Base-by-base conservation (phyloP, 2,888 invertebrate species). In the Drosophila crucigera region DNA sequence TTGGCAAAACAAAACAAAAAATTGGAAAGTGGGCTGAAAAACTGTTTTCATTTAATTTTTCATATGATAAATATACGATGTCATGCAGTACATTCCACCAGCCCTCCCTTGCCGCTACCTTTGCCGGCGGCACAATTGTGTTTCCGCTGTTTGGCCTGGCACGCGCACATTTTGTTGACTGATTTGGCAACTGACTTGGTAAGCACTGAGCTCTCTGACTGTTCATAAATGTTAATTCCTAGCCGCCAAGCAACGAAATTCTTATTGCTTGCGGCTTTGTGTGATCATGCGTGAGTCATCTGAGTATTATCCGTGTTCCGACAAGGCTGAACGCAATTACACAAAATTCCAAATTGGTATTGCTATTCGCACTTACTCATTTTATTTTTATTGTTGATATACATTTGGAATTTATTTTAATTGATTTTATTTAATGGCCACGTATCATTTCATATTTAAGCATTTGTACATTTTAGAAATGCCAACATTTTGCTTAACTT, bases 141-240 rank as follows among this genome's bases (percentile, higher is more conserved):
- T 43, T 53, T 54, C 14, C n/a, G 28, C 47, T 39, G 37, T 62
- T 43, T 63, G 39, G 25, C 41, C 35, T 35, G 52, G 55, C 66
- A 61, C 54, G 53, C 54, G 59, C 19, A 19, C 37, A 52, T 65
- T 64, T 61, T 76, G 58, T 61, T 70, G 66, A 67, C 59, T 81
- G 76, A 76, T 74, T 84, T 83, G 58, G 43, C 58, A 65, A 61
- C 33, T 60, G 70, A 68, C 68, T 66, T 61, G 52, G 60, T 60
- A 56, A 69, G 60, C 68, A 43, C 19, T 52, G 33, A 55, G 63
- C 61, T 60, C 63, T 62, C 62, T 77, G 71, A 68, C 81, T 77
- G 78, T 77, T 80, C 50, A 80, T 68, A 83, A 80, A 83, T 74
- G 71, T 59, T 73, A 67, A 77, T 68, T 73, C 71, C 39, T 63